phyloP scores from a whole-genome alignment of 2,797 vertebrate genomes.

The Peromyscus aztecus region DNA sequence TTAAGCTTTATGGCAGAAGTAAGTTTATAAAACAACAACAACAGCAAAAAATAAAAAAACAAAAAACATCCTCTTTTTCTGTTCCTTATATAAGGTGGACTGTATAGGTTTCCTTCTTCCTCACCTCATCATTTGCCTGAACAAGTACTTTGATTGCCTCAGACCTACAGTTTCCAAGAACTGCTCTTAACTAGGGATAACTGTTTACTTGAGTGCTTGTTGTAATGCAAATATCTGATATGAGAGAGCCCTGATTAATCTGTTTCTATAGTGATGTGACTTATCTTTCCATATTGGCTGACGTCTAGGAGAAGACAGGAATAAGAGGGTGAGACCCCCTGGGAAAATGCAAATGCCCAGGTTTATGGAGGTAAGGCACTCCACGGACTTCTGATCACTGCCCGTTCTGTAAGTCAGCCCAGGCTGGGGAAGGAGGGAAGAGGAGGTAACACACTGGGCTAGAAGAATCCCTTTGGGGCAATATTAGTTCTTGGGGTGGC shows the following conservation, averaged over 20 bases:
- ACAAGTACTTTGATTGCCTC: neutral
- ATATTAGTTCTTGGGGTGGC: neutral
- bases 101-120: neutral
- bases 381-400: neutral
- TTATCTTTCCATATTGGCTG: neutral
- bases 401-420: neutral
- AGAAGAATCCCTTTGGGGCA: neutral
- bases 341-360: neutral
- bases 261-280: neutral
- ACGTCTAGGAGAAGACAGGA: neutral
- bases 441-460: neutral
- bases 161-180: neutral
- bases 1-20: neutral
- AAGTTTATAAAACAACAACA: neutral
- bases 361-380: neutral
- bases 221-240: neutral
- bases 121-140: neutral
- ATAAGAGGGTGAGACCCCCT: neutral
- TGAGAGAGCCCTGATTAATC: neutral
- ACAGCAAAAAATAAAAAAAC: neutral
- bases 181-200: slow-evolving; percentile 24
- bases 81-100: neutral
- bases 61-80: neutral
- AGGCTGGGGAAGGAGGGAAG: neutral
- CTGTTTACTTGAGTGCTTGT: neutral